Evolutionary conservation across 2,797 vertebrate genomes (phyloP), one percentile per base, ranked within the genome.

Genomic region (Scarus forsteni): DNA sequence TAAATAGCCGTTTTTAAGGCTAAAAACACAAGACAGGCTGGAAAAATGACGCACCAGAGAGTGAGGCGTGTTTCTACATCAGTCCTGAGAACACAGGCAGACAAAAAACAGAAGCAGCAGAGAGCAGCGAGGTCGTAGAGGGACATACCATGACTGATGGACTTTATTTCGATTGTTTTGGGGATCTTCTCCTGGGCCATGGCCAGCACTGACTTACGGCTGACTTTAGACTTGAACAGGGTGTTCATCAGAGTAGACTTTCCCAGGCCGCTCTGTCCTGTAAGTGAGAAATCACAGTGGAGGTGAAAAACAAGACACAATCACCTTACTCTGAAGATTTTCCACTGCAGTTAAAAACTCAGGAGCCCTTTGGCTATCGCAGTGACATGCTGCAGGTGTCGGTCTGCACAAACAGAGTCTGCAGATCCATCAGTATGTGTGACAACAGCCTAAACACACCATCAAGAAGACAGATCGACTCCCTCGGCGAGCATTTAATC

Each of bases 161-260:
- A 98, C 90, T 98, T 98, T 85, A 99, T 99, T 92, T 99, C 97
- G 1, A 99, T 95, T 14, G 98, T 99, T 93, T 99, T 98, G 70
- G 97, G 98, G 85, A 99, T 99, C 65, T 96, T 95, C 80, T 99
- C 98, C 85, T 98, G 97, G 1, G 93, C 80, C 48, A 94, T 85
- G 3, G 95, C 96, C 92, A 95, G 94, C 70, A 95, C 95, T 0
- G 98, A 98, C 91, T 97, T 98, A 64, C 98, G 95, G 93, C 97
- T 99, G 91, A 99, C 98, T 89, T 99, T 99, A 75, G 98, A 98
- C 81, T 99, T 99, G 92, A 99, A 99, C 88, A 99, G 95, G 0
- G 98, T 99, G 93, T 99, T 99, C 97, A 99, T 98, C 87, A 99
- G 92, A 11, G 98, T 99, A 10, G 98, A 99, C 89, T 99, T 99